Evolutionary conservation across 2,888 invertebrate genomes (phyloP), one percentile per base, ranked within the genome.

Genomic region (Orthosia gracilis): DNA sequence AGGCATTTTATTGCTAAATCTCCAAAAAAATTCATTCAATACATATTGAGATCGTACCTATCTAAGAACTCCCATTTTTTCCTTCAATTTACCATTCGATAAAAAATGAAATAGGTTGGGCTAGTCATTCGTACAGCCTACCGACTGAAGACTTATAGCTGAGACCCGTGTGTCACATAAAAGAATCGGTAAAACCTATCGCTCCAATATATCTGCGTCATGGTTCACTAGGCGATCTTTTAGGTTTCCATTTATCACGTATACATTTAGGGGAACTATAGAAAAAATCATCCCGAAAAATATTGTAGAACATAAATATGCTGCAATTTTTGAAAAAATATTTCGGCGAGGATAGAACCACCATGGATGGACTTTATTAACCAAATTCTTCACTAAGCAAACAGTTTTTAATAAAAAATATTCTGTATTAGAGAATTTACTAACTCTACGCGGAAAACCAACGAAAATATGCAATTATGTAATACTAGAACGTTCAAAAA

Each of bases 161-260:
- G 18, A 73, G 69, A 69, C 75, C 72, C 70, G 55, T 40, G 59
- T 76, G 76, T 73, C 71, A 65, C 69, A 84, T 73, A 78, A 78
- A 85, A 73, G 74, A 84, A 84, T 78, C 52, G 78, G 54, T 50
- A 21, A 65, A 76, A 84, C 71, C 67, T 76, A 84, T 84, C 72
- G 72, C 50, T 69, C 47, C 49, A 58, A 84, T 81, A 86, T 69
- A 78, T 84, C 78, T 72, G 59, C 23, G 84, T 74, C 86, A 81
- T 64, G 57, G 45, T 65, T 69, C 57, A 64, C 52, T 66, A 23
- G 58, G 13, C 52, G 55, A 66, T 54, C 65, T 73, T 62, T 69
- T 65, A 75, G 50, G 55, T 47, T 40, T 71, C 62, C 59, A 71
- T 75, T 76, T 61, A 73, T 84, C 55, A 76, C 18, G 18, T 18